These are phyloP conservation scores for Centroberyx gerrardi DNA, from an alignment of 2,797 vertebrate species.

Conservation along the genomic window DNA sequence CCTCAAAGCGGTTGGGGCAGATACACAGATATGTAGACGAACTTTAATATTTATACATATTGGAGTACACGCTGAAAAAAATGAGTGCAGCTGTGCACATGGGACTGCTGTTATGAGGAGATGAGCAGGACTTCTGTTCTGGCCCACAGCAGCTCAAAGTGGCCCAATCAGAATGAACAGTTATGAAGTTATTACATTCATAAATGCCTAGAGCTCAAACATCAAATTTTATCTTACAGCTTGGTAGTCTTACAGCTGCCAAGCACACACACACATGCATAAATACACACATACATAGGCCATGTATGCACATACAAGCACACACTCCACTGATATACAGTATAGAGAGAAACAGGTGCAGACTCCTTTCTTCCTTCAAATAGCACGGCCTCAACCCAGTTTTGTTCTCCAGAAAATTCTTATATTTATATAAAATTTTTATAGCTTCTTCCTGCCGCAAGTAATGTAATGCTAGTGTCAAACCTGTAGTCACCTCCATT, in stretches of 20 bases:
- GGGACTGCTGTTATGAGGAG: too few relatives aligned
- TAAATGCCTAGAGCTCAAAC: too few relatives aligned
- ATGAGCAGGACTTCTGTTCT: too few relatives aligned
- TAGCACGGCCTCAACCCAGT: conserved; percentile 9
- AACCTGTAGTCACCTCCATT: conserved; percentile 37
- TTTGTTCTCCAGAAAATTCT: conserved; percentile 16
- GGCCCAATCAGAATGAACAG: too few relatives aligned
- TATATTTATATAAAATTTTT: conserved; percentile 1
- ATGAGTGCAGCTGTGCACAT: background rate
- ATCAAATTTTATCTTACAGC: too few relatives aligned
- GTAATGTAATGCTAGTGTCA: conserved; percentile 48
- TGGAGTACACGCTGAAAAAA: background rate
- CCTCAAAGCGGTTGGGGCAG: background rate
- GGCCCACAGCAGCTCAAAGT: too few relatives aligned
- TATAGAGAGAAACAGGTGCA: background rate
- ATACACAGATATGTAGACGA: background rate
- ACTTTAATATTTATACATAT: background rate
- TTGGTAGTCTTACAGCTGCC: background rate
- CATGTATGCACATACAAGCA: conserved; percentile 2
- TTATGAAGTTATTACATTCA: too few relatives aligned
- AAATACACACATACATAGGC: background rate
- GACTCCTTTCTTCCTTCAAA: conserved; percentile 11
- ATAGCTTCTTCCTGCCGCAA: conserved; percentile 37
- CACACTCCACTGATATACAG: background rate
- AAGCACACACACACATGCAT: background rate